Percentiles rank a stretch among this genome's conserved stretches.
Evolutionary conservation across 2,113 vertebrate species (phyloP).

Genomic region (Sceloporus undulatus): DNA sequence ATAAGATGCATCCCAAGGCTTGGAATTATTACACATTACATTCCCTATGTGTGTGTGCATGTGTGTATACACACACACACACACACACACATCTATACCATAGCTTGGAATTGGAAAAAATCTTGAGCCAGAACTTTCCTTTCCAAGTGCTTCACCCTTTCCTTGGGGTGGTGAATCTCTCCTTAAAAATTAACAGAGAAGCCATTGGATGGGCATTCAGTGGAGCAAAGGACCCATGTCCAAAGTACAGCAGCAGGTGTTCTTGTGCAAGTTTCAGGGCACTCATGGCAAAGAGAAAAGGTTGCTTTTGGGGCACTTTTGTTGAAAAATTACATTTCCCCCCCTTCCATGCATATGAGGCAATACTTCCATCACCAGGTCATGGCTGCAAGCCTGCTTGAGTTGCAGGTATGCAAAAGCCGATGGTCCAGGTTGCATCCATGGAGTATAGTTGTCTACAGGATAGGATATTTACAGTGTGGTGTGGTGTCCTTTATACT

Average conservation of each 20-base stretch:
- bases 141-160: conserved; percentile 54
- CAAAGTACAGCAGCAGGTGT: background rate
- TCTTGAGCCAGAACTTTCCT: background rate
- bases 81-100: no score
- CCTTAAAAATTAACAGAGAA: conserved; percentile 55
- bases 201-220: conserved; percentile 23
- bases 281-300: background rate
- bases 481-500: no score
- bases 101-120: no score
- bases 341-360: no score
- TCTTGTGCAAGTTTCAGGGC: accelerated
- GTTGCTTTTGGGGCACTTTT: background rate
- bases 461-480: no score
- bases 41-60: no score
- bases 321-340: background rate
- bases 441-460: background rate
- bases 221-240: conserved; percentile 59
- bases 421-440: background rate
- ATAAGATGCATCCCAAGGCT: no score
- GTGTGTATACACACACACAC: no score
- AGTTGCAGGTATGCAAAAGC: background rate
- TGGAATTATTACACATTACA: no score
- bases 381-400: background rate
- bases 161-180: conserved; percentile 34
- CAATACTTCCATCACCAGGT: accelerated